Base-by-base conservation (phyloP, 2,113 vertebrate species). In the Chionomys nivalis region DNA sequence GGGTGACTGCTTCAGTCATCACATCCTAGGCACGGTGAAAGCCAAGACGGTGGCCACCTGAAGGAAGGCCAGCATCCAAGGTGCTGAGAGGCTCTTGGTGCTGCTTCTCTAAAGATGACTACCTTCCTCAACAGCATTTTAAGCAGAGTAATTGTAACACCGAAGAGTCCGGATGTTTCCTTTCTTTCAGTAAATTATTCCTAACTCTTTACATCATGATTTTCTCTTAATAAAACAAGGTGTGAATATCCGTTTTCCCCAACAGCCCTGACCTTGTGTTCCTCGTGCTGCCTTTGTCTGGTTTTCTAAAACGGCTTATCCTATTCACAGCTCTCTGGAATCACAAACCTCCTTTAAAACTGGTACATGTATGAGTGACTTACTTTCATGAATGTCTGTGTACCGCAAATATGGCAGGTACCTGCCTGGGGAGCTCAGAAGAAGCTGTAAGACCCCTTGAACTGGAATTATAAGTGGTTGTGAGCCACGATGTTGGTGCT, bases 171-270 rank as follows among this genome's bases (percentile, higher is more conserved):
- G 81, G 47, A 78, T 49, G 14, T 1, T 95, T 61, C 33, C 17
- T 78, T 91, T 94, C 73, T 82, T 91, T 87, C 65, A 85, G 33
- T 61, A 33, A 82, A 68, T 31, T 36, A 31, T 36, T 81, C 87
- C n/a, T 78, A 93, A 65, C 11, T 36, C 87, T 87, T 66, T 63
- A 76, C 8, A 19, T 1, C 52, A 47, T 13, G 12, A 68, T 93
- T 49, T 75, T 39, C 63, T 78, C 78, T 93, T 89, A 42, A 49
- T 65, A 61, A 39, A 61, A 63, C 24, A 58, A 33, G 28, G 36
- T 86, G 7, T 87, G 72, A 94, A 39, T 70, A 89, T 44, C 66
- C 6, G 79, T 82, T 89, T 31, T 70, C 72, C 23, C 52, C 75
- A 83, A 55, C 3, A 61, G 4, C 47, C 31, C n/a, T 61, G 2